Evolutionary conservation across 2,113 vertebrate species (phyloP).

Genomic region (Dicentrarchus labrax): DNA sequence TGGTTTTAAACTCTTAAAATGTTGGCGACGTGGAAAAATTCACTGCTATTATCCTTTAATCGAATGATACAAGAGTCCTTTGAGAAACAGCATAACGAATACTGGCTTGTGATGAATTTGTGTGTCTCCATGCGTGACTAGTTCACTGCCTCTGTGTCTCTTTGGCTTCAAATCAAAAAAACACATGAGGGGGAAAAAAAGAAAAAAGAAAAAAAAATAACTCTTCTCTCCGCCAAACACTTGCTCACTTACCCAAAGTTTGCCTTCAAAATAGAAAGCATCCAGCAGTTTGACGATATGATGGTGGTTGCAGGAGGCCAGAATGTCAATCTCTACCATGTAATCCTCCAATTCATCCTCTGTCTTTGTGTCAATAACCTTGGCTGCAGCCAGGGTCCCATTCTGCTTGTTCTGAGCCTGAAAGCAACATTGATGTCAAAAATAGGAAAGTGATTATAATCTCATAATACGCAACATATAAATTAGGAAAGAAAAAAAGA

Average conservation of each 20-base stretch:
- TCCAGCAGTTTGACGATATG: conserved; percentile 98
- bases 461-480: not conserved
- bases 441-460: not conserved
- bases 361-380: conserved; percentile 99
- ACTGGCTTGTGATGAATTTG: conserved; percentile 37
- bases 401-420: conserved; percentile 98
- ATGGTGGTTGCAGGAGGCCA: conserved; percentile 96
- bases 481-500: conserved; percentile 5
- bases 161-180: conserved; percentile 52
- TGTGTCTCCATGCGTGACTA: conserved; percentile 28
- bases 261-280: conserved; percentile 97
- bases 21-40: not conserved
- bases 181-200: not conserved
- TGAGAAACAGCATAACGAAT: conserved; percentile 8
- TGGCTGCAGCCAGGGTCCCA: conserved; percentile 94
- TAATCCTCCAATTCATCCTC: conserved; percentile 99
- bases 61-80: not conserved
- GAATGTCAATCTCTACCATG: conserved; percentile 99
- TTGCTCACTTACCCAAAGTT: conserved; percentile 92
- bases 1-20: conserved; percentile 14
- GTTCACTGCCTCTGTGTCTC: conserved; percentile 32
- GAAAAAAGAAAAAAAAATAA: too few species aligned
- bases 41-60: conserved; percentile 8
- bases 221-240: not conserved
- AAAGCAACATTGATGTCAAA: conserved; percentile 6